These are phyloP conservation scores for Pogonus chalceus DNA, from an alignment of 1,140 invertebrate species.

Conservation along the genomic window DNA sequence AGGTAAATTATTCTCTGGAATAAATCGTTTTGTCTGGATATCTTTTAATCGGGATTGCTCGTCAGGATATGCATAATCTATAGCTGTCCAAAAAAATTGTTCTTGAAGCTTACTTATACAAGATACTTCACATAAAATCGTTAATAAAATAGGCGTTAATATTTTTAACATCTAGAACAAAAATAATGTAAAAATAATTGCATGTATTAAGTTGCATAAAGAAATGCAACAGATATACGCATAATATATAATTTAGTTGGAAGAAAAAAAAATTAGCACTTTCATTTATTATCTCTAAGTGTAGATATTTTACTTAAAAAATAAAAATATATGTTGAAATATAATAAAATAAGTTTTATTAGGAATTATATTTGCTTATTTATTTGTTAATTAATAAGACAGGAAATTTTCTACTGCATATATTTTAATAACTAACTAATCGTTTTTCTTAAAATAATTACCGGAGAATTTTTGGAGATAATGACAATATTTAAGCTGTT, in stretches of 20 bases:
- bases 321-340: neutral
- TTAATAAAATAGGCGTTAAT: neutral
- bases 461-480: too few species aligned
- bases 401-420: too few species aligned
- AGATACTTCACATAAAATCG: neutral
- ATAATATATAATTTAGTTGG: neutral
- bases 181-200: neutral
- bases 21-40: conserved; percentile 48
- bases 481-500: too few species aligned
- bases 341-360: too few species aligned
- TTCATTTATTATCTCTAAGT: neutral
- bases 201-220: neutral
- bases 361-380: too few species aligned
- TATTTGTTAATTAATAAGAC: too few species aligned
- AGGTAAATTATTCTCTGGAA: conserved; percentile 64
- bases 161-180: neutral
- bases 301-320: neutral
- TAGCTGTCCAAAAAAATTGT: conserved; percentile 57
- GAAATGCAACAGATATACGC: neutral
- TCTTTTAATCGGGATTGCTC: conserved; percentile 47
- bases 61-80: conserved; percentile 64
- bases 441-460: too few species aligned
- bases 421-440: too few species aligned
- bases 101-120: conserved; percentile 45
- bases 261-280: neutral